These are phyloP conservation scores for Apolygus lucorum DNA, from an alignment of 1,140 invertebrate species.

Conservation along the genomic window DNA sequence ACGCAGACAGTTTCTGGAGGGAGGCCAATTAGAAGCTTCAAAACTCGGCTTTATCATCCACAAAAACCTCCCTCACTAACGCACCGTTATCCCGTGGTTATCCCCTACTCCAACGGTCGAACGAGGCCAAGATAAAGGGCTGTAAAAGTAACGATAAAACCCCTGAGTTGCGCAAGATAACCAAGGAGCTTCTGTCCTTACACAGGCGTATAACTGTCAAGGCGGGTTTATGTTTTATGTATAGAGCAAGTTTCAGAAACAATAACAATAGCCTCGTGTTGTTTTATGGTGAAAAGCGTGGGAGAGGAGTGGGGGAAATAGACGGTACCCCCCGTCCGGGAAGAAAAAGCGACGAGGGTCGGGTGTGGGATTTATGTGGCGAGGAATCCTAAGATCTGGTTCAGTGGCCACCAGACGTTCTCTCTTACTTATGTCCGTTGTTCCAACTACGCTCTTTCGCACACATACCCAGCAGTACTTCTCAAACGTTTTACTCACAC, in stretches of 20 bases:
- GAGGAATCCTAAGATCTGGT: background rate
- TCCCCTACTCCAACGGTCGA: background rate
- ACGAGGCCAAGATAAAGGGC: background rate
- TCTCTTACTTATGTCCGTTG: background rate
- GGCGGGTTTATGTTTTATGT: background rate
- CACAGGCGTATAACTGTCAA: background rate
- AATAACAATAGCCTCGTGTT: background rate
- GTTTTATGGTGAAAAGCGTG: background rate
- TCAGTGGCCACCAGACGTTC: background rate
- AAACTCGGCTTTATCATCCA: background rate
- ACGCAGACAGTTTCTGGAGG: no score
- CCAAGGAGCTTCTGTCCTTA: background rate
- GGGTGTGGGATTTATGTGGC: background rate
- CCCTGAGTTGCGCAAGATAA: background rate
- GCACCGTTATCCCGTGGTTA: no score
- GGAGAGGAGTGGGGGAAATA: background rate
- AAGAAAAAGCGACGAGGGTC: background rate
- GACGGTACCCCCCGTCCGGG: background rate
- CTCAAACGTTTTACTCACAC: background rate
- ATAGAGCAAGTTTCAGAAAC: background rate
- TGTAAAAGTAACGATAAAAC: background rate
- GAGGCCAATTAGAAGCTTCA: background rate
- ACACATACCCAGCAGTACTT: background rate
- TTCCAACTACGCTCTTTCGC: background rate
- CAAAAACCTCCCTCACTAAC: background rate